These are phyloP conservation scores for Ectropis grisescens DNA, from an alignment of 1,140 invertebrate genomes.

Conservation along the genomic window DNA sequence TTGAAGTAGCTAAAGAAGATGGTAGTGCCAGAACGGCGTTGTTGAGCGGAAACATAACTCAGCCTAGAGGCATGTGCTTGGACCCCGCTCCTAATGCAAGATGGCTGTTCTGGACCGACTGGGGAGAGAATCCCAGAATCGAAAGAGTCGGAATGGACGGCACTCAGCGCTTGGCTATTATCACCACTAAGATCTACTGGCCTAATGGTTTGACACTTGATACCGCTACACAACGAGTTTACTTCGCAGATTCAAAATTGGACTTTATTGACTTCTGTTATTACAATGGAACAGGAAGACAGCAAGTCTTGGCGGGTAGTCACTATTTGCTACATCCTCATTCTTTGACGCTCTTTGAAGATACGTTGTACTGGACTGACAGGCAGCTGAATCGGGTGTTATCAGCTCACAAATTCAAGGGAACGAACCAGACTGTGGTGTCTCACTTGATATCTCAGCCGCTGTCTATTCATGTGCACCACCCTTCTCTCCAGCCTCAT, in stretches of 20 bases:
- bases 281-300: conserved; percentile 92
- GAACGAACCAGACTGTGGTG: conserved; percentile 91
- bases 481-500: conserved; percentile 93
- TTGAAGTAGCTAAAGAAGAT: conserved; percentile 92
- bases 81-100: conserved; percentile 89
- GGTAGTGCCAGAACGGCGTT: conserved; percentile 88
- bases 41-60: conserved; percentile 93
- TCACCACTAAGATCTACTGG: conserved; percentile 98
- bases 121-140: conserved; percentile 97
- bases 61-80: conserved; percentile 93
- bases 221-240: conserved; percentile 92
- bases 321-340: conserved; percentile 96
- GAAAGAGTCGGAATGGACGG: conserved; percentile 98
- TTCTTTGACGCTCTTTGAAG: conserved; percentile 93
- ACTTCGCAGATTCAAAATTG: conserved; percentile 97
- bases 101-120: conserved; percentile 98
- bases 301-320: conserved; percentile 88
- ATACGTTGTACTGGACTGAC: conserved; percentile 97
- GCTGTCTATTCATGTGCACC: conserved; percentile 93
- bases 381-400: conserved; percentile 90
- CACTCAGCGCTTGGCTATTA: conserved; percentile 85
- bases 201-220: conserved; percentile 97
- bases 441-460: conserved; percentile 96
- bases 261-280: conserved; percentile 99
- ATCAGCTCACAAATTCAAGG: conserved; percentile 92